Evolutionary conservation across 2,113 vertebrate genomes (phyloP), one percentile per base, ranked within the genome.

Genomic region (Lucifuga dentata): DNA sequence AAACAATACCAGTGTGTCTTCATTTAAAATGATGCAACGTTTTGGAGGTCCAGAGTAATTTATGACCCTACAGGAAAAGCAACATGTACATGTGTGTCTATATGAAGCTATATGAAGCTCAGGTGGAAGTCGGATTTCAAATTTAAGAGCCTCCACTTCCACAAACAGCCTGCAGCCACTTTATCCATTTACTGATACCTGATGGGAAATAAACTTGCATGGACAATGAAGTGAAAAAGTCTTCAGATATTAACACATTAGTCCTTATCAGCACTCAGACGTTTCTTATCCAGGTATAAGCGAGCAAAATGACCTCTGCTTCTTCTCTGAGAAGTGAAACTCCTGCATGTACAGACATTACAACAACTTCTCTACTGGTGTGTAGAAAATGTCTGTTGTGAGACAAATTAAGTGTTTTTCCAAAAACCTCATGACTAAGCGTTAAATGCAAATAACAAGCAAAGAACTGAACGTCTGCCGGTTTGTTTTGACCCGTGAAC

Each of bases 401-500:
- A 29, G 26, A 29, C 26, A n/a, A n/a, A n/a, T n/a, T n/a, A n/a
- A n/a, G n/a, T n/a, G n/a, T n/a, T n/a, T n/a, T n/a, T n/a, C n/a
- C n/a, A n/a, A n/a, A n/a, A n/a, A n/a, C n/a, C n/a, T n/a, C n/a
- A n/a, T n/a, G n/a, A n/a, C n/a, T n/a, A n/a, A n/a, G n/a, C n/a
- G n/a, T n/a, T n/a, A n/a, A n/a, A n/a, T n/a, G n/a, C n/a, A n/a
- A n/a, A n/a, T n/a, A n/a, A n/a, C n/a, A n/a, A n/a, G n/a, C n/a
- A n/a, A n/a, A n/a, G n/a, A n/a, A n/a, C n/a, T n/a, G n/a, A n/a
- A n/a, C n/a, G n/a, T n/a, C n/a, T n/a, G n/a, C n/a, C n/a, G n/a
- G n/a, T n/a, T n/a, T n/a, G n/a, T n/a, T 11, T 55, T 43, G 55
- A 63, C 68, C 72, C 26, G 24, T 80, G 76, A 78, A 80, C 62